phyloP scores from a whole-genome alignment of 1,140 invertebrate genomes.

The Cheumatopsyche charites region DNA sequence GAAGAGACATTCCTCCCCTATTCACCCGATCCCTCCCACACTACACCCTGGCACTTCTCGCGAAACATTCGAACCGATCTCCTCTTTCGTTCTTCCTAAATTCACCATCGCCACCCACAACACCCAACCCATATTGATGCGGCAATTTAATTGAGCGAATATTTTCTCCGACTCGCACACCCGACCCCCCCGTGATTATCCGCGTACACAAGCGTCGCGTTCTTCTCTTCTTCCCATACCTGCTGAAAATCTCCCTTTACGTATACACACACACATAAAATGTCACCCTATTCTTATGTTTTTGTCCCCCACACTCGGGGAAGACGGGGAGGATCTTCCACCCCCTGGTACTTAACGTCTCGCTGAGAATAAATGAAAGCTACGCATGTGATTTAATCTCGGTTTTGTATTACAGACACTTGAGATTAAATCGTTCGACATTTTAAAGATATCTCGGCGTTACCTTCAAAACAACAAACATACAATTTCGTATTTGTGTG shows the following conservation, averaged over 20 bases:
- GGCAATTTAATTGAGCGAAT: slow-evolving; percentile 43
- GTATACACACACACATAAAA: not conserved
- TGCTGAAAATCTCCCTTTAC: slow-evolving; percentile 10
- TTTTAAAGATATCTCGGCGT: slow-evolving; percentile 37
- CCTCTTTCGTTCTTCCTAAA: slow-evolving; percentile 9
- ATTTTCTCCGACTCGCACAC: slow-evolving; percentile 28
- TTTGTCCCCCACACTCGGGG: not conserved
- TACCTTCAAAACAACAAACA: slow-evolving; percentile 30
- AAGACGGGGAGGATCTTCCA: not conserved
- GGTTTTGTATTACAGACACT: slow-evolving; percentile 43
- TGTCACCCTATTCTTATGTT: slow-evolving; percentile 35
- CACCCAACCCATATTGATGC: slow-evolving; percentile 32
- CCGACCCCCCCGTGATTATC: slow-evolving; percentile 19
- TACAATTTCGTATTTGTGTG: not conserved
- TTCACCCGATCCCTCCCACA: not conserved
- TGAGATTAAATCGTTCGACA: slow-evolving; percentile 44
- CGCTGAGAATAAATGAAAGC: slow-evolving; percentile 40
- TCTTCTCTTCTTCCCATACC: slow-evolving; percentile 22
- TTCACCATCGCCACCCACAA: not conserved
- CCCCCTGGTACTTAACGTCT: slow-evolving; percentile 40
- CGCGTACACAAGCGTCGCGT: slow-evolving; percentile 10
- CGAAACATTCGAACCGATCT: not conserved
- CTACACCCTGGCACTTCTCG: not conserved
- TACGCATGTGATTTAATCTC: slow-evolving; percentile 40
- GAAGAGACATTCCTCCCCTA: slow-evolving; percentile 11